phyloP scores from a whole-genome alignment of 1,140 invertebrate genomes.

The Bombus pyrosoma region DNA sequence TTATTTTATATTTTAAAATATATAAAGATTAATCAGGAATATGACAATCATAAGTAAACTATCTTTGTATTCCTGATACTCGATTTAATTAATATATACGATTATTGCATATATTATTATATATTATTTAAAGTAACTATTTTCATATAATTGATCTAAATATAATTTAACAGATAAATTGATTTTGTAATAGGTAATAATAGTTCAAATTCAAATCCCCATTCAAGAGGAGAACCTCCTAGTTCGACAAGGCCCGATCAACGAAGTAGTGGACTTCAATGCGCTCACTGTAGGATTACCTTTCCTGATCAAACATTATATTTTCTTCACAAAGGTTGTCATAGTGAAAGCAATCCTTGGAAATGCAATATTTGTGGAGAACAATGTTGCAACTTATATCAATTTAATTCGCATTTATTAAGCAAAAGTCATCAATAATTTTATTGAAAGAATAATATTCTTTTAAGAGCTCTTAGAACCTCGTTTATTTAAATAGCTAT shows the following conservation, averaged over 20 bases:
- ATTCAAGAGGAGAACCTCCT: conserved; percentile 79
- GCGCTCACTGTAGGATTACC: conserved; percentile 95
- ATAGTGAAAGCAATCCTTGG: conserved; percentile 98
- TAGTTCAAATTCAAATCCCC: conserved; percentile 68
- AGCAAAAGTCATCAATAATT: conserved; percentile 93
- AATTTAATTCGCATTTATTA: conserved; percentile 97
- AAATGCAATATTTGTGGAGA: conserved; percentile 99
- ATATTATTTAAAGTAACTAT: neutral
- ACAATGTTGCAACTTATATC: conserved; percentile 95
- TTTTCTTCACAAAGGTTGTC: conserved; percentile 98
- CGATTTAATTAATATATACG: neutral
- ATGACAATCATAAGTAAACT: neutral
- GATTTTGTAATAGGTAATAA: conserved; percentile 66
- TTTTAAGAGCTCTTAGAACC: conserved; percentile 1
- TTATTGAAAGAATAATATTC: conserved; percentile 28
- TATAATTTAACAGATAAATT: neutral
- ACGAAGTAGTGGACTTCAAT: conserved; percentile 85
- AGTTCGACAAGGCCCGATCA: conserved; percentile 81
- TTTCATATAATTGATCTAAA: neutral
- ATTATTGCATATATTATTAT: too few species aligned
- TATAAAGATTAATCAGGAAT: neutral
- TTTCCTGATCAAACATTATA: conserved; percentile 98
- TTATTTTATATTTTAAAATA: neutral
- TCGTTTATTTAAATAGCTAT: conserved; percentile 42
- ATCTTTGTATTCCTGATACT: neutral